Percentiles rank a stretch among this genome's conserved stretches.
Evolutionary conservation across 2,113 vertebrate species (phyloP).

Genomic region (Poeciliopsis occidentalis): DNA sequence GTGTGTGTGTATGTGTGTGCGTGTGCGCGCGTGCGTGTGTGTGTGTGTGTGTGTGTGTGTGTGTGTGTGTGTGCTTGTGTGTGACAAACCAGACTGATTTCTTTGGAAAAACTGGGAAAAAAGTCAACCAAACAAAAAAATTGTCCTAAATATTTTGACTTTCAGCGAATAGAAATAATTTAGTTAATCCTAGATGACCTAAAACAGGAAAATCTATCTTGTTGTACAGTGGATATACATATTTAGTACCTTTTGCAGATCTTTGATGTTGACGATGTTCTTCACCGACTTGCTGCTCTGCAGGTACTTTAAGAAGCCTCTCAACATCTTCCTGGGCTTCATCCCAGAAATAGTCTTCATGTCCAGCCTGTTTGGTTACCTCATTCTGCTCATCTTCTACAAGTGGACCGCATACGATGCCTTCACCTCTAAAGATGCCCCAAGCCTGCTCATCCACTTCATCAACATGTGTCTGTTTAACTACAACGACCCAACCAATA

Average conservation of each 20-base stretch:
- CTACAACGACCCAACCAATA: constrained; percentile 84
- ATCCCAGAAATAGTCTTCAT: constrained; percentile 98
- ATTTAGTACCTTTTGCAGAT: neutral
- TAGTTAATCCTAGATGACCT: no score
- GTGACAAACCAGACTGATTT: no score
- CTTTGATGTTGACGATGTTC: neutral
- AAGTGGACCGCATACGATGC: constrained; percentile 95
- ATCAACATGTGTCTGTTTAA: constrained; percentile 99
- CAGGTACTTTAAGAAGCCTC: constrained; percentile 96
- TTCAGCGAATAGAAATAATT: no score
- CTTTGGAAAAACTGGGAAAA: no score
- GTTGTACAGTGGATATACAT: no score
- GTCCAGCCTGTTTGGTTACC: constrained; percentile 91
- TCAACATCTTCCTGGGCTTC: constrained; percentile 96
- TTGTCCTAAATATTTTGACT: no score
- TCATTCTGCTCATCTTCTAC: constrained; percentile 93
- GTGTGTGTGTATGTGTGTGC: no score
- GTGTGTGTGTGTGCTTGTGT: no score
- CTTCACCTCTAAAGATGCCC: constrained; percentile 86
- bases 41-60: no score
- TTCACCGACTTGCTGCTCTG: constrained; percentile 12
- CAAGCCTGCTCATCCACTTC: constrained; percentile 96
- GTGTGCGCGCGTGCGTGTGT: no score
- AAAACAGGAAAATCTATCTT: no score
- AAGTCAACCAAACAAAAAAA: no score